Evolutionary conservation across 2,888 invertebrate species (phyloP).

Genomic region (Plagodis pulveraria): DNA sequence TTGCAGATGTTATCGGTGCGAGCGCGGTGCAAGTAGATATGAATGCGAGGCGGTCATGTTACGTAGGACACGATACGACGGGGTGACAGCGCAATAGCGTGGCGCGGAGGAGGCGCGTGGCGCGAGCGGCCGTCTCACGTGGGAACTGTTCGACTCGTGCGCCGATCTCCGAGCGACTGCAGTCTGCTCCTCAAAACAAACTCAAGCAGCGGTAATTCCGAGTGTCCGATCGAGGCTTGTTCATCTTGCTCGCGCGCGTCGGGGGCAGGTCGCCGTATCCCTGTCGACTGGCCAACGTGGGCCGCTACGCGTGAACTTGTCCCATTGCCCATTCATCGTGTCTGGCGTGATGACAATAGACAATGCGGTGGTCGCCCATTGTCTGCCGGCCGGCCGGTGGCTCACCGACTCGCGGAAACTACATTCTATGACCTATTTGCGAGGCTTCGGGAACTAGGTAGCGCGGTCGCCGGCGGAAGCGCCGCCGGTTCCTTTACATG

Average conservation of each 20-base stretch:
- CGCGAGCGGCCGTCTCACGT: slow-evolving; percentile 44
- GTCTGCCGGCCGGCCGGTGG: slow-evolving; percentile 52
- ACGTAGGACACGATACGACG: slow-evolving; percentile 45
- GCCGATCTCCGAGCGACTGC: slow-evolving; percentile 68
- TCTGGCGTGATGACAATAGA: slow-evolving; percentile 67
- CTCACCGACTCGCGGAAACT: slow-evolving; percentile 63
- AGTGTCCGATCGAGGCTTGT: slow-evolving; percentile 61
- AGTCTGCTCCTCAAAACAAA: slow-evolving; percentile 71
- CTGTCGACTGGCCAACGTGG: slow-evolving; percentile 53
- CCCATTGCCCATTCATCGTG: slow-evolving; percentile 80
- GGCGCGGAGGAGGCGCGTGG: slow-evolving; percentile 18
- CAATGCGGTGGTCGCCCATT: slow-evolving; percentile 69
- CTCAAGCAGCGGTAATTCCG: slow-evolving; percentile 74
- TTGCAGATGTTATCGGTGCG: slow-evolving; percentile 76
- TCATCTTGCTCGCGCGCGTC: slow-evolving; percentile 47
- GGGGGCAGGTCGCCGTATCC: slow-evolving; percentile 45
- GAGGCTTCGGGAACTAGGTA: slow-evolving; percentile 55
- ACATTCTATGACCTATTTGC: slow-evolving; percentile 63
- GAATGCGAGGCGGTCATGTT: slow-evolving; percentile 71
- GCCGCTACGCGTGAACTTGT: slow-evolving; percentile 70
- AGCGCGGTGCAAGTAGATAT: slow-evolving; percentile 66
- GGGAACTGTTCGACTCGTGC: slow-evolving; percentile 62
- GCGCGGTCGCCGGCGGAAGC: slow-evolving; percentile 44
- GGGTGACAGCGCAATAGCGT: slow-evolving; percentile 57
- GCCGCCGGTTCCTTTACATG: slow-evolving; percentile 50